Percentiles rank a stretch among this genome's conserved stretches.
Evolutionary conservation across 2,888 invertebrate species (phyloP).

Genomic region (Ommatoiulus sabulosus): DNA sequence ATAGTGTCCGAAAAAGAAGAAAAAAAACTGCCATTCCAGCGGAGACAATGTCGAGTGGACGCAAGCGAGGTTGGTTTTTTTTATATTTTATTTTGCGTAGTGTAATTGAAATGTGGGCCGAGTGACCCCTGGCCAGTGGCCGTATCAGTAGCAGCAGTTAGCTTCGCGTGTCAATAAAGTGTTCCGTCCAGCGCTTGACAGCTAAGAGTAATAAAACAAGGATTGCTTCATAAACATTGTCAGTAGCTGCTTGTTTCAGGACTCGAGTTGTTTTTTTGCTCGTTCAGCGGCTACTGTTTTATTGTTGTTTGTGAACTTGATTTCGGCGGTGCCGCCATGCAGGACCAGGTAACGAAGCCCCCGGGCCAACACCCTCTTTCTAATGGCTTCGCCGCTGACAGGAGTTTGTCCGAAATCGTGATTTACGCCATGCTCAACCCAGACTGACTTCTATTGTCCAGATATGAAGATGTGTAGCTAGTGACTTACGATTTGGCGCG

Average conservation of each 20-base stretch:
- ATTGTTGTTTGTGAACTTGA: slow-evolving; percentile 22
- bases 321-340: background rate
- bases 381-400: slow-evolving; percentile 34
- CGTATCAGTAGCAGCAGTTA: slow-evolving; percentile 37
- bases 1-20: background rate
- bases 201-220: slow-evolving; percentile 51
- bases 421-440: background rate
- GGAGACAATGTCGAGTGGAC: slow-evolving; percentile 10
- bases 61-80: background rate
- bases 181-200: slow-evolving; percentile 51
- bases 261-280: slow-evolving; percentile 28
- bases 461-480: background rate
- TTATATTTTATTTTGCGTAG: background rate
- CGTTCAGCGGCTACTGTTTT: slow-evolving; percentile 13
- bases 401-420: slow-evolving; percentile 15
- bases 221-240: slow-evolving; percentile 56
- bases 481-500: too few species aligned
- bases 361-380: slow-evolving; percentile 27
- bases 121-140: slow-evolving; percentile 26
- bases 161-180: slow-evolving; percentile 49
- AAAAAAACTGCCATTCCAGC: background rate
- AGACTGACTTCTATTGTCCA: slow-evolving; percentile 8
- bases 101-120: slow-evolving; percentile 34
- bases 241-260: slow-evolving; percentile 56
- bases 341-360: slow-evolving; percentile 28